Percentiles rank a stretch among this genome's conserved stretches.
phyloP scores from a whole-genome alignment of 2,797 vertebrate genomes.

The Tenualosa thibaudeaui region DNA sequence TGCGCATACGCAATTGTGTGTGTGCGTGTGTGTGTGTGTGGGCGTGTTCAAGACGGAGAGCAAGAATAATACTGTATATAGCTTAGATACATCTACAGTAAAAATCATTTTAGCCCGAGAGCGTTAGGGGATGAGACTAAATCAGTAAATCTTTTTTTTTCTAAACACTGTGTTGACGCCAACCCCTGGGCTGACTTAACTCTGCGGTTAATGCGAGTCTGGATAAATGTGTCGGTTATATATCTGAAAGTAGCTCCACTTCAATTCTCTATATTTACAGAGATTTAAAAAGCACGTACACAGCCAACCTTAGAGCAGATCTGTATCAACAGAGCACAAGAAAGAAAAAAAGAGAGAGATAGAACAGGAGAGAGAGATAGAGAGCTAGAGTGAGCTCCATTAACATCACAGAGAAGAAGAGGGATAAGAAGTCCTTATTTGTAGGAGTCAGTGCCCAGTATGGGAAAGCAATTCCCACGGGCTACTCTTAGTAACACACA shows the following conservation, averaged over 20 bases:
- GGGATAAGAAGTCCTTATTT: conserved; percentile 79
- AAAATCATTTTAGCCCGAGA: conserved; percentile 61
- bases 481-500: conserved; percentile 97
- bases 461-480: conserved; percentile 86
- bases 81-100: conserved; percentile 47
- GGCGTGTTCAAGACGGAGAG: conserved; percentile 34
- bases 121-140: conserved; percentile 55
- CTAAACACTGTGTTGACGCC: not conserved
- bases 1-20: not conserved
- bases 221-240: not conserved
- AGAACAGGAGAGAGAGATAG: conserved; percentile 8
- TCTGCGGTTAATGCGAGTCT: not conserved
- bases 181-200: not conserved
- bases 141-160: not conserved
- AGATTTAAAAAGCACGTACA: not conserved
- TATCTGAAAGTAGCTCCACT: conserved; percentile 11
- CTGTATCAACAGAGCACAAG: not conserved
- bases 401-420: not conserved
- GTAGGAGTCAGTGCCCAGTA: conserved; percentile 90
- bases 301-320: conserved; percentile 1
- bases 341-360: conserved; percentile 25
- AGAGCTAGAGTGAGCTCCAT: not conserved
- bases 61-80: conserved; percentile 69
- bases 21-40: not conserved
- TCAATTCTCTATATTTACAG: conserved; percentile 25